phyloP scores from a whole-genome alignment of 2,797 vertebrate genomes.

The Ctenopoma kingsleyae region DNA sequence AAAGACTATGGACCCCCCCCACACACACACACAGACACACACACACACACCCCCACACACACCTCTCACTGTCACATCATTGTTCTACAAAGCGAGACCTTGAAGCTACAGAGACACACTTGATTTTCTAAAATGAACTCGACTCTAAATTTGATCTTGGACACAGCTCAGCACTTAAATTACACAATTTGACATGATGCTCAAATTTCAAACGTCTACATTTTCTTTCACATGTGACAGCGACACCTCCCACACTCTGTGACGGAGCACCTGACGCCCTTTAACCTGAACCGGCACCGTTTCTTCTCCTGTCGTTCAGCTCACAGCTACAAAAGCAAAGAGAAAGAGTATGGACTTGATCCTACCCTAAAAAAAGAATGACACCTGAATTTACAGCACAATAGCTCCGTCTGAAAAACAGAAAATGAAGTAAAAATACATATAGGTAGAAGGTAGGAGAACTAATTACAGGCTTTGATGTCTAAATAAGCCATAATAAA shows the following conservation, averaged over 20 bases:
- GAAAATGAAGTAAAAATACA: too few species aligned
- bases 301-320: background rate
- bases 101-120: slow-evolving; percentile 26
- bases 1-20: slow-evolving; percentile 17
- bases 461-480: too few species aligned
- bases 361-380: background rate
- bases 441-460: too few species aligned
- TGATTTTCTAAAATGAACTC: slow-evolving; percentile 30
- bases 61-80: background rate
- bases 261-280: background rate
- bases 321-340: background rate
- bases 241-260: background rate
- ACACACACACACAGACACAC: slow-evolving; percentile 29
- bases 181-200: slow-evolving; percentile 18
- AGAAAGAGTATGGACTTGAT: background rate
- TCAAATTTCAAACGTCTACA: slow-evolving; percentile 9
- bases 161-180: slow-evolving; percentile 5
- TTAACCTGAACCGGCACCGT: background rate
- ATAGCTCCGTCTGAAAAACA: too few species aligned
- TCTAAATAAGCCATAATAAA: too few species aligned
- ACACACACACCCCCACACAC: slow-evolving; percentile 22
- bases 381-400: background rate
- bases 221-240: background rate
- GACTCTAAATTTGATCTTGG: background rate
- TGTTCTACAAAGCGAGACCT: slow-evolving; percentile 27